Evolutionary conservation across 2,113 vertebrate species (phyloP).

Genomic region (Seriola quinqueradiata): DNA sequence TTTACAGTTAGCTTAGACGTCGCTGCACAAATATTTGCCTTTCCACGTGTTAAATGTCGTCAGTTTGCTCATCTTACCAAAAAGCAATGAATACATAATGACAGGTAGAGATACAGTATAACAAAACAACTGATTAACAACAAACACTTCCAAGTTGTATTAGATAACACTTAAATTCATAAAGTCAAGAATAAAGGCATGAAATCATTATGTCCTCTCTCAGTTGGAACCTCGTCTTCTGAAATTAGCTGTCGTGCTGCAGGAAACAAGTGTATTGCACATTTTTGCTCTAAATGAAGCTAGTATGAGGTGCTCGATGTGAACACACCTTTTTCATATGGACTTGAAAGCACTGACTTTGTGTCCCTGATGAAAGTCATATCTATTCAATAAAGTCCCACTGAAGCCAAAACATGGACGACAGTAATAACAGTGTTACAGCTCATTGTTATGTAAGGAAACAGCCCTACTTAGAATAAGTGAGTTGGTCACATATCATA

Average conservation of each 20-base stretch:
- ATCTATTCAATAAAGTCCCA: not conserved
- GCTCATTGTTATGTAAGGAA: not conserved
- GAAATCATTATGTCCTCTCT: not conserved
- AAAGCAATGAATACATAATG: not conserved
- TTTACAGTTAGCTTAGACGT: slow-evolving; percentile 24
- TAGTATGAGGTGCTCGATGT: not conserved
- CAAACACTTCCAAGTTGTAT: not conserved
- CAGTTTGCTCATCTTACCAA: not conserved
- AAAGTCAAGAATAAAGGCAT: slow-evolving; percentile 9
- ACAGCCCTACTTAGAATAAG: no score
- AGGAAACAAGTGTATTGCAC: not conserved
- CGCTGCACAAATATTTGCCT: not conserved
- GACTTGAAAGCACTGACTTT: no score
- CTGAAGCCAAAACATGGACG: not conserved
- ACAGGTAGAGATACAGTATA: not conserved
- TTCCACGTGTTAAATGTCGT: not conserved
- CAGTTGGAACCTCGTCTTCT: no score
- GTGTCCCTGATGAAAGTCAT: not conserved
- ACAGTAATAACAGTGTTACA: not conserved
- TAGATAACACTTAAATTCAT: not conserved
- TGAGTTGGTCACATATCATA: no score
- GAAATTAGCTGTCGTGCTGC: not conserved
- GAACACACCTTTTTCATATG: not conserved
- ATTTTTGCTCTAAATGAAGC: not conserved
- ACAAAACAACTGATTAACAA: not conserved